A percentile compares a stretch with the other conserved stretches of the same genome.
Conservation (phyloP, 2,113 vertebrate species). For the Callionymus lyra region DNA sequence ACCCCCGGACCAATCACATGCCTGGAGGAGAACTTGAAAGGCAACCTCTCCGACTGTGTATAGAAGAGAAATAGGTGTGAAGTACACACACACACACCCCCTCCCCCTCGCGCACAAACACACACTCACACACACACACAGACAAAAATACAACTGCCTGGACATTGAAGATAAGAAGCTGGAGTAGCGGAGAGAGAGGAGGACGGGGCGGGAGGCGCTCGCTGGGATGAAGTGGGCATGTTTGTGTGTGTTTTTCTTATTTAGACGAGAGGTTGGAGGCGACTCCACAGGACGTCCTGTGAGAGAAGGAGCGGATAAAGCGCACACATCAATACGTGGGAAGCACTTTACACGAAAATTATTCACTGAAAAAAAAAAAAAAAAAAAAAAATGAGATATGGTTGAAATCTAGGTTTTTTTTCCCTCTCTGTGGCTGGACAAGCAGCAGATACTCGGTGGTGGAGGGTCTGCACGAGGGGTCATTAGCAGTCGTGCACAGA, state of each 20-base stretch:
- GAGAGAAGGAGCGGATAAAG: slow-evolving; percentile 11
- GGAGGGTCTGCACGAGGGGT: neutral
- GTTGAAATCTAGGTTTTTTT: too few relatives aligned
- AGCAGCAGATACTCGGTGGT: slow-evolving; percentile 9
- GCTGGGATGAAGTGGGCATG: slow-evolving; percentile 18
- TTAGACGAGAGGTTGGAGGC: slow-evolving; percentile 8
- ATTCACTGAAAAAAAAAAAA: too few relatives aligned
- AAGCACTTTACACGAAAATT: too few relatives aligned
- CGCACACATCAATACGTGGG: neutral
- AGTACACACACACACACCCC: slow-evolving; percentile 53
- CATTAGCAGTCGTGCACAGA: slow-evolving; percentile 32
- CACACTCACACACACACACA: slow-evolving; percentile 27
- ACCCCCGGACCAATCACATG: slow-evolving; percentile 8
- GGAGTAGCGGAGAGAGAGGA: slow-evolving; percentile 30
- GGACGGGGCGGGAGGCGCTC: slow-evolving; percentile 3
- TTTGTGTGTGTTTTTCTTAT: slow-evolving; percentile 34
- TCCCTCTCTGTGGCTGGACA: slow-evolving; percentile 1
- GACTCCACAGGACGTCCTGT: slow-evolving; percentile 51
- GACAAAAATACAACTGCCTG: slow-evolving; percentile 60
- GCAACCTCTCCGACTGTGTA: slow-evolving; percentile 49
- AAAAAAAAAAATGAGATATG: too few relatives aligned
- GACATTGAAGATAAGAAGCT: slow-evolving; percentile 59
- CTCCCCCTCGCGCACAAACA: slow-evolving; percentile 5
- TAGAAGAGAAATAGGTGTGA: too few relatives aligned
- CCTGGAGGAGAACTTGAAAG: slow-evolving; percentile 39